Base-by-base conservation (phyloP, 2,113 vertebrate species). In the Thunnus maccoyii region DNA sequence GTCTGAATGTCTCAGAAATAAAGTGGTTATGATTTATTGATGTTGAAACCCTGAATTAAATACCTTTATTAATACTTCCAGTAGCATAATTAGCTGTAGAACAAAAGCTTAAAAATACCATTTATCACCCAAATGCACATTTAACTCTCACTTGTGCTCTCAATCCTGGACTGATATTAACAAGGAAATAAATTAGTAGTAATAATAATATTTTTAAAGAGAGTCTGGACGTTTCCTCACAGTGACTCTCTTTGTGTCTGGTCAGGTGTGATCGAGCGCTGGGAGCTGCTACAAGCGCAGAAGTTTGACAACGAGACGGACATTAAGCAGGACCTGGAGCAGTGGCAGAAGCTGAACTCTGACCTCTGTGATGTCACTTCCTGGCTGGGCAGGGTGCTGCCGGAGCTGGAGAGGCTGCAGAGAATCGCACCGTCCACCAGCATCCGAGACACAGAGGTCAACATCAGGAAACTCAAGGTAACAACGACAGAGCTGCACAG, bases 211-310 rank as follows among this genome's bases (percentile, higher is more conserved):
- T 36, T 36, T 36, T 36, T 36, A 36, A 36, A 36, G 32, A 36
- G 32, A 36, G 3, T 36, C 32, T 36, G 0, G 7, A 36, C 1
- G 6, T 41, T 15, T 54, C 50, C 32, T 65, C 13, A 11, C 15
- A 51, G 20, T 15, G 16, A 3, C 8, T 25, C 16, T 7, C 25
- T 22, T 0, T 30, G 4, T 51, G 18, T 48, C 11, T 7, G 1
- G 17, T 8, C 86, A 99, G 98, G 95, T 27, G 93, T 96, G 87
- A 97, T 98, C n/a, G 96, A 96, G 80, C 96, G 96, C 74, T 99
- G 98, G 98, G 96, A 98, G 86, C 94, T 97, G 80, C 89, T 97
- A 0, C 95, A 96, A 80, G 96, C 95, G 0, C 96, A 94, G 46
- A 93, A 92, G 25, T 88, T 94, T 47, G 89, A 77, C 76, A 83